A percentile compares a stretch with the other conserved stretches of the same genome.
These are phyloP conservation scores for Ceratina calcarata DNA, from an alignment of 1,140 invertebrate genomes.

Conservation along the genomic window DNA sequence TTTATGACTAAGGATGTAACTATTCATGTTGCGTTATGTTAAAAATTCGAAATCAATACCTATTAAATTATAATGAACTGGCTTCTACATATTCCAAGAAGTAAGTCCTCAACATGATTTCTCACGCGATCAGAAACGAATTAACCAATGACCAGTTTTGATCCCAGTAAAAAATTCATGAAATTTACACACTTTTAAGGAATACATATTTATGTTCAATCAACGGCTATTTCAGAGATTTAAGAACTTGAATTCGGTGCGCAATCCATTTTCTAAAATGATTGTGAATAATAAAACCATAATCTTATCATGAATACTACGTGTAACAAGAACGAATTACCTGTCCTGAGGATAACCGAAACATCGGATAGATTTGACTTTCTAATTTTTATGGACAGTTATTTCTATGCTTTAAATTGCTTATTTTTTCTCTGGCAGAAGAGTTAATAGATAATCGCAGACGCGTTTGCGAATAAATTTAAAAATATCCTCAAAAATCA, in stretches of 20 bases:
- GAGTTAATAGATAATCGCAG: not conserved
- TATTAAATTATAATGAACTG: not conserved
- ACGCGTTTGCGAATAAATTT: not conserved
- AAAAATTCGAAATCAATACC: not conserved
- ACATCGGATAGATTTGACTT: constrained; percentile 35
- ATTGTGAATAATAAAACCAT: constrained; percentile 28
- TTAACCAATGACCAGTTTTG: not conserved
- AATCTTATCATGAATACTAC: constrained; percentile 17
- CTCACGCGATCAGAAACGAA: not conserved
- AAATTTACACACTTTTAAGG: not conserved
- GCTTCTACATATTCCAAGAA: not conserved
- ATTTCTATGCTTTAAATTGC: not conserved
- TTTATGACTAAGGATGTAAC: not conserved
- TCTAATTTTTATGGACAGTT: constrained; percentile 18
- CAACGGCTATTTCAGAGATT: not conserved
- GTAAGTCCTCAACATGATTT: not conserved
- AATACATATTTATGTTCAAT: not conserved
- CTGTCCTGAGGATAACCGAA: not conserved
- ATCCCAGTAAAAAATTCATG: not conserved
- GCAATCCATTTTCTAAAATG: constrained; percentile 7
- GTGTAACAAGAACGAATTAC: constrained; percentile 8
- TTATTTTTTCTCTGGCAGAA: not conserved
- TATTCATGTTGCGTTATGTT: not conserved
- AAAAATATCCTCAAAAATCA: not conserved
- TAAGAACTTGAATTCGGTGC: not conserved